A percentile compares a stretch with the other conserved stretches of the same genome.
phyloP scores from a whole-genome alignment of 2,888 invertebrate genomes.

The Drosophila multiciliata region DNA sequence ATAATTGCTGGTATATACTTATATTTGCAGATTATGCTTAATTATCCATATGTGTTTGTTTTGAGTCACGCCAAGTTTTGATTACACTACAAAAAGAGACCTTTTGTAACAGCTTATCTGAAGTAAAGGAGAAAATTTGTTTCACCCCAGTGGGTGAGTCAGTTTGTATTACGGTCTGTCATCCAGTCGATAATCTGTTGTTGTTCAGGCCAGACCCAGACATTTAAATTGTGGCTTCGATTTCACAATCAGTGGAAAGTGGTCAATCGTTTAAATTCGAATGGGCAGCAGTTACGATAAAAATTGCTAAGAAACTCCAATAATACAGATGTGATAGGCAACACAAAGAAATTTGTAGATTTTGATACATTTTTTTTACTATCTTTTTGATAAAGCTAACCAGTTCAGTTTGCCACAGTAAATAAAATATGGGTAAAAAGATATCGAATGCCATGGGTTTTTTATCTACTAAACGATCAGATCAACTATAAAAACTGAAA shows the following conservation, averaged over 20 bases:
- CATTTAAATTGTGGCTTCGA: constrained; percentile 34
- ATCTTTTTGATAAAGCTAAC: not conserved
- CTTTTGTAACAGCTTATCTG: constrained; percentile 29
- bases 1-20: not conserved
- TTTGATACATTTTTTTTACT: not conserved
- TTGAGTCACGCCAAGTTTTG: constrained; percentile 46
- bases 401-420: not conserved
- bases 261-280: constrained; percentile 37
- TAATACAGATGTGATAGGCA: not conserved
- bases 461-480: not conserved
- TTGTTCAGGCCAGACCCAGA: constrained; percentile 11
- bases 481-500: not conserved
- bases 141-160: constrained; percentile 53
- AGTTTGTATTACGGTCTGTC: not conserved
- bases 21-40: constrained; percentile 6
- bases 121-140: constrained; percentile 51
- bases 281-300: constrained; percentile 33
- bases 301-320: constrained; percentile 21
- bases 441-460: not conserved
- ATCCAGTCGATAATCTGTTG: constrained; percentile 22
- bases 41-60: constrained; percentile 26
- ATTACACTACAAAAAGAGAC: constrained; percentile 39
- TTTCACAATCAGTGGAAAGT: constrained; percentile 76
- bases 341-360: not conserved
- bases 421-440: not conserved